Base-by-base conservation (phyloP, 2,888 invertebrate species). In the Mylabris sibirica region DNA sequence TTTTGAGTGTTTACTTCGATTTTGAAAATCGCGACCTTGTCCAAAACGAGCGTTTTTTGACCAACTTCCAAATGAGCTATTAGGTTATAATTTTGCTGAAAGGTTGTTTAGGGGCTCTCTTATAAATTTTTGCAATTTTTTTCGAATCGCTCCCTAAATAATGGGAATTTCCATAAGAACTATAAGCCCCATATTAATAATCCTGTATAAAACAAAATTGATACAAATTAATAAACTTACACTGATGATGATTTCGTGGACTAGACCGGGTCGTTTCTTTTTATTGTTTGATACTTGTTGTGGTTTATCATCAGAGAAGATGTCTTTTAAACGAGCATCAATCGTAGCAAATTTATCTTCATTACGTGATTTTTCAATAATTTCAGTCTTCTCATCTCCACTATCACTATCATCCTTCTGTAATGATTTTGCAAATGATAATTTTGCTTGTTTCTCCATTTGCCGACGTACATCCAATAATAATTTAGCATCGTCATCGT, bases 241-340 rank as follows among this genome's bases (percentile, higher is more conserved):
- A 80, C 90, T 90, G 69, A 91, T 91, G 62, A 90, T 89, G 74
- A 89, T 86, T 80, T 90, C 89, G 76, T 89, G 88, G 11, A 90
- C 90, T 44, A 91, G 84, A 44, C 89, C 89, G 38, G 87, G 85
- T 60, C 88, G 82, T 75, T 87, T 83, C 74, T 85, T 87, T 74
- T 87, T 88, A 8, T 22, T 53, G 22, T 24, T 53, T 12, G 53
- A 22, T 22, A 9, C 12, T 53, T 53, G 53, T 44, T 44, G 44
- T 22, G 53, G 53, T 22, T 53, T 53, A 53, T 53, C 53, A 24
- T 53, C 53, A 12, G 53, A 24, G 24, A 53, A 53, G 11, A 53
- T 22, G 22, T 53, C 53, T 5, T 53, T 53, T 24, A 53, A 53
- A 22, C 53, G 53, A 4, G 53, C 53, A 24, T 53, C 53, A 53